phyloP scores from a whole-genome alignment of 1,140 invertebrate genomes.

The Palaemon carinicauda region DNA sequence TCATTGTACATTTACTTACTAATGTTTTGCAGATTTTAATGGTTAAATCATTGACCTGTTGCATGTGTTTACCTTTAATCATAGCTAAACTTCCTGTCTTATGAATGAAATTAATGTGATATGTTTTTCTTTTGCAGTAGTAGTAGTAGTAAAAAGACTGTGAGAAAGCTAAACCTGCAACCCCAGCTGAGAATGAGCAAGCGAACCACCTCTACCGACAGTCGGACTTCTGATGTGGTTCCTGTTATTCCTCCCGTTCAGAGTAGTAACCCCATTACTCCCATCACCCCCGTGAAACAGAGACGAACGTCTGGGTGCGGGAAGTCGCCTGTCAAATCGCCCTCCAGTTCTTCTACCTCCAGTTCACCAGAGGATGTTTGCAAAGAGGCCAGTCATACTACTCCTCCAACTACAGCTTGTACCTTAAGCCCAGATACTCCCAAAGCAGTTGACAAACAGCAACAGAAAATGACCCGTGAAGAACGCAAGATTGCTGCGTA shows the following conservation, averaged over 20 bases:
- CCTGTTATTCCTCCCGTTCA: not conserved
- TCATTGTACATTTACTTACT: too few relatives aligned
- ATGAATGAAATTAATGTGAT: not conserved
- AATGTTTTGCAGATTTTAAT: too few relatives aligned
- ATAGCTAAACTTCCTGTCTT: not conserved
- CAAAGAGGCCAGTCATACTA: not conserved
- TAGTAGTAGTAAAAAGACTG: constrained; percentile 32
- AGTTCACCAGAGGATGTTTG: not conserved
- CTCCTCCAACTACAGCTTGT: constrained; percentile 7
- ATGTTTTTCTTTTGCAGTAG: not conserved
- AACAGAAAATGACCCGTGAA: constrained; percentile 75
- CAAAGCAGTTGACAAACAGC: constrained; percentile 38
- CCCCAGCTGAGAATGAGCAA: constrained; percentile 37
- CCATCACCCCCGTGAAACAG: constrained; percentile 45
- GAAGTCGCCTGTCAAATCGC: constrained; percentile 44
- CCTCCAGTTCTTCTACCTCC: constrained; percentile 7
- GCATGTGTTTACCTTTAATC: not conserved
- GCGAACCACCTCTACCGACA: constrained; percentile 43
- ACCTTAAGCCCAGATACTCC: constrained; percentile 6
- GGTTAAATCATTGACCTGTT: not conserved
- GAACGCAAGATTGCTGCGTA: constrained; percentile 96
- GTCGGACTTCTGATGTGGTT: constrained; percentile 8
- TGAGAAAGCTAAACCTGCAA: constrained; percentile 39
- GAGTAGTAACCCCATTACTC: not conserved
- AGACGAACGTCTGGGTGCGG: constrained; percentile 48